Base-by-base conservation (phyloP, 2,888 invertebrate species). In the Harpalus rubripes region DNA sequence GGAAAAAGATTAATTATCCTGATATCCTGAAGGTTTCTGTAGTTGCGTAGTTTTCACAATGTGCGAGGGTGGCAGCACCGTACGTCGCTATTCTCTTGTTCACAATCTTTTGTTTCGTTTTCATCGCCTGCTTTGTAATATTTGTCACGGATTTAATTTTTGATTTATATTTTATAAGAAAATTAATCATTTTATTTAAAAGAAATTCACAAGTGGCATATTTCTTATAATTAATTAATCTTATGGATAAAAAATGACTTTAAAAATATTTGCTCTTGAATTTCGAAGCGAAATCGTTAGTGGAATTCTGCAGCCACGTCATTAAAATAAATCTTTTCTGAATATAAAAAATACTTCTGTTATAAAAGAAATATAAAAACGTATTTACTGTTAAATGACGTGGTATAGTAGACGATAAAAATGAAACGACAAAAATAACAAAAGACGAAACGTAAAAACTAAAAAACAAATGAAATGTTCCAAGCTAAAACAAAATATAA, bases 1-100 rank as follows among this genome's bases (percentile, higher is more conserved):
- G 72, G 44, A 44, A 74, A 44, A 74, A 18, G 8, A 15, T 74
- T 74, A 74, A 74, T 74, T 74, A 74, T 74, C 72, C 18, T 74
- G 72, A 44, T 16, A 10, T 16, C 68, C 72, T 4, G 18, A 74
- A 44, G 72, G 41, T 44, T 68, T 15, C 44, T 44, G 52, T 74
- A 74, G 44, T 74, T 74, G 44, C 44, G 44, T 74, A 74, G 68
- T 74, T 74, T 74, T 74, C 16, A 74, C 44, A 44, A 10, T 10
- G n/a, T 22, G 18, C 72, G 18, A 74, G 72, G 68, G 41, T 68
- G 39, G 15, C 68, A 22, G 63, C 18, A 8, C 44, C 7, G 52
- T 44, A 44, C 72, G 44, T 18, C 41, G 5, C 44, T 32, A 4
- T 32, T 32, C 32, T 32, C 32, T 32, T 32, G 32, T 16, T 39